phyloP scores from a whole-genome alignment of 1,140 invertebrate genomes.

The Ceratosolen solmsi region DNA sequence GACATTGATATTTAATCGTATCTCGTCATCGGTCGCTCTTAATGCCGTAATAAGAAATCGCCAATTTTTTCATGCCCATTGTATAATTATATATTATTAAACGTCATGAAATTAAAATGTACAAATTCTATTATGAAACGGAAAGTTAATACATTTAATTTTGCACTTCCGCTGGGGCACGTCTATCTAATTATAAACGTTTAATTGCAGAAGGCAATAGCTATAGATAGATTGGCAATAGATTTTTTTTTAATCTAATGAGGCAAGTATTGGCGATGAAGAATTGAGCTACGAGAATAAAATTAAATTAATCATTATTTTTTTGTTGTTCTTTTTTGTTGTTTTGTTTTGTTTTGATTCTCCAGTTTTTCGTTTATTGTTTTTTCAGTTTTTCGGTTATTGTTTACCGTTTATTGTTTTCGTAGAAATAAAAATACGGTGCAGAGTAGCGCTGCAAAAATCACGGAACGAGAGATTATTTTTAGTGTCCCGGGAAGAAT shows the following conservation, averaged over 20 bases:
- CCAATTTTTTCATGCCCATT: background rate
- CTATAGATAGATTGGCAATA: too few relatives aligned
- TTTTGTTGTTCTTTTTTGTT: too few relatives aligned
- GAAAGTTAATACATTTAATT: background rate
- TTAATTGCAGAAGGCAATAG: background rate
- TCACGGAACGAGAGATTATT: background rate
- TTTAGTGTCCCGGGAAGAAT: background rate
- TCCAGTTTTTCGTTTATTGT: too few relatives aligned
- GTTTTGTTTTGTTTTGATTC: too few relatives aligned
- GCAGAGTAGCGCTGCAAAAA: background rate
- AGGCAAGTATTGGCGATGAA: background rate
- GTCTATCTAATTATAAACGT: background rate
- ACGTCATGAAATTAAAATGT: background rate
- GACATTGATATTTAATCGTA: background rate
- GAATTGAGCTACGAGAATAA: background rate
- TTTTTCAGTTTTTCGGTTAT: background rate
- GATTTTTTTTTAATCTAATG: background rate
- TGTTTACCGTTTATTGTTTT: too few relatives aligned
- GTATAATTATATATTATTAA: conserved; percentile 1
- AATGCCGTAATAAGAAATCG: background rate
- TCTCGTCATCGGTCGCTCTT: background rate
- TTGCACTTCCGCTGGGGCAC: background rate
- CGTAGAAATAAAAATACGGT: too few relatives aligned
- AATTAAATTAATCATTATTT: background rate
- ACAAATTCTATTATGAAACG: background rate